Evolutionary conservation across 2,113 vertebrate species (phyloP).

Genomic region (Campylomormyrus tamandua): DNA sequence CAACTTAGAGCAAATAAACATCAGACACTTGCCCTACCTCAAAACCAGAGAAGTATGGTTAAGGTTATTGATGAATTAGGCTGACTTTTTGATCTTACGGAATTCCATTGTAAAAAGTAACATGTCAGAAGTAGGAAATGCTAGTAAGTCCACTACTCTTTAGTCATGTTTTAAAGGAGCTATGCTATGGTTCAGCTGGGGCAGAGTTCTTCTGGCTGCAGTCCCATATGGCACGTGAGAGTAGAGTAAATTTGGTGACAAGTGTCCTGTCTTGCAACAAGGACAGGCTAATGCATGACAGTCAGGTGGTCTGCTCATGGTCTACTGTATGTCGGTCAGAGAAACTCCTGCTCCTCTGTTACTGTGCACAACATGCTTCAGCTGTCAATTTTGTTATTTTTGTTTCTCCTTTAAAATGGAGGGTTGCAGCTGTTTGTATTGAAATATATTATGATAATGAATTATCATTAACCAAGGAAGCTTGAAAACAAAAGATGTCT

Average conservation of each 20-base stretch:
- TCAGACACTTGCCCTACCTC: background rate
- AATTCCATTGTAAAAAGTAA: background rate
- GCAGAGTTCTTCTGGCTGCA: background rate
- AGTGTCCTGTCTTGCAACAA: background rate
- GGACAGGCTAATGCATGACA: background rate
- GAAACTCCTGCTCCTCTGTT: background rate
- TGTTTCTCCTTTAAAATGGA: background rate
- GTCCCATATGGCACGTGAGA: background rate
- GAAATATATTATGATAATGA: background rate
- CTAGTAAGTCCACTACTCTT: background rate
- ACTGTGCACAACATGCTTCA: background rate
- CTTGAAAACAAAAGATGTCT: background rate
- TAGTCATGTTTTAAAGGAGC: background rate
- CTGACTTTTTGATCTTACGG: background rate
- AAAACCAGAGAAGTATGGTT: background rate
- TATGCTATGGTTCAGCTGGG: background rate
- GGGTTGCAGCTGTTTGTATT: background rate
- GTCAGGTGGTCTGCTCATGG: background rate
- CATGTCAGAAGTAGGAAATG: background rate
- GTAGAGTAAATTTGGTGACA: background rate
- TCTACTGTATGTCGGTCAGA: background rate
- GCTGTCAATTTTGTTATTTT: background rate
- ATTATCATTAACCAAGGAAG: background rate
- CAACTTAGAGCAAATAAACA: background rate
- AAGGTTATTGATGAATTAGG: background rate